Percentiles rank a stretch among this genome's conserved stretches.
phyloP scores from a whole-genome alignment of 2,888 invertebrate species.

The Meghimatium bilineatum region DNA sequence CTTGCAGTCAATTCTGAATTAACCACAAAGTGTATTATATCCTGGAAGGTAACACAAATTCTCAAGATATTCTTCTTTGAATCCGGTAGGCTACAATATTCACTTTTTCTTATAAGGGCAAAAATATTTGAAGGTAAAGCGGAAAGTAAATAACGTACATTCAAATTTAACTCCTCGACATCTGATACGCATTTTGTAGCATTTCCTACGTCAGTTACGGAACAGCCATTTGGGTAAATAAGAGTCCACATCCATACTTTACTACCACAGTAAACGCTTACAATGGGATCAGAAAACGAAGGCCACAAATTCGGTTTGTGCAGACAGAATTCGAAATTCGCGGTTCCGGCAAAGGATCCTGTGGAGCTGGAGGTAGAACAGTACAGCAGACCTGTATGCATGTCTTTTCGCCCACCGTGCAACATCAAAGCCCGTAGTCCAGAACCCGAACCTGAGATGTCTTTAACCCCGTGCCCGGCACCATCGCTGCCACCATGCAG shows the following conservation, averaged over 20 bases:
- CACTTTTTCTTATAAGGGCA: no score
- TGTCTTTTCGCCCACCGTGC: neutral
- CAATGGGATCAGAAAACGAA: neutral
- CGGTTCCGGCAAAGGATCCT: neutral
- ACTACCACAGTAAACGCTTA: neutral
- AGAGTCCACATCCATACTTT: neutral
- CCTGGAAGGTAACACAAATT: no score
- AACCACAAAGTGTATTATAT: no score
- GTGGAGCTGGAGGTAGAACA: slow-evolving; percentile 12
- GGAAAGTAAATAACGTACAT: no score
- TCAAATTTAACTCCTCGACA: neutral
- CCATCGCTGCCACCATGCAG: slow-evolving; percentile 19
- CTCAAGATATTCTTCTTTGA: no score
- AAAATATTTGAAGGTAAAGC: no score
- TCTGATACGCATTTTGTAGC: neutral
- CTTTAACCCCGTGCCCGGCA: slow-evolving; percentile 6
- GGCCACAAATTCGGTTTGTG: neutral
- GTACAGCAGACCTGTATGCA: slow-evolving; percentile 18
- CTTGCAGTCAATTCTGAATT: no score
- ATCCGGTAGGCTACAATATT: no score
- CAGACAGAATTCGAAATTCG: neutral
- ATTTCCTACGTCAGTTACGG: neutral
- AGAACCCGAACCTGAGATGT: slow-evolving; percentile 31
- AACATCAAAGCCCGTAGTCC: slow-evolving; percentile 2
- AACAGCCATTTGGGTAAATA: neutral